A percentile compares a stretch with the other conserved stretches of the same genome.
phyloP scores from a whole-genome alignment of 2,888 invertebrate species.

The Acleris emargana region DNA sequence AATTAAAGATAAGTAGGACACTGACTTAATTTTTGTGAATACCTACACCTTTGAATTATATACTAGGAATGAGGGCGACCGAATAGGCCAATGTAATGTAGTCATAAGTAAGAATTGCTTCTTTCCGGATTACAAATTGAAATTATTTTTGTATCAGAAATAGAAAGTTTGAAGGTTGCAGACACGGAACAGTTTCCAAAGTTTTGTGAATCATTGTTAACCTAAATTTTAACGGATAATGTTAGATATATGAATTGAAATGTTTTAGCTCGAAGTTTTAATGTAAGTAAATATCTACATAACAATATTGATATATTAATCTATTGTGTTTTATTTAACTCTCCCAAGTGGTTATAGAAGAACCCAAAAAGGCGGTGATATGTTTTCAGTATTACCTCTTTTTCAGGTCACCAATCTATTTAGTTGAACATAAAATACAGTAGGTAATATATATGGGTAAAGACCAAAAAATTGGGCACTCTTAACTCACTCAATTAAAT shows the following conservation, averaged over 20 bases:
- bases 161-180: slow-evolving; percentile 49
- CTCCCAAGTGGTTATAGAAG: not conserved
- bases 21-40: slow-evolving; percentile 21
- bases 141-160: slow-evolving; percentile 77
- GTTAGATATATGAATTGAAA: slow-evolving; percentile 69
- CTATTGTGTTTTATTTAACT: slow-evolving; percentile 40
- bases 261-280: slow-evolving; percentile 79
- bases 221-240: slow-evolving; percentile 55
- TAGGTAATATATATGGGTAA: too few relatives aligned
- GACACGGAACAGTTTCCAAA: slow-evolving; percentile 47
- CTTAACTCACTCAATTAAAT: too few relatives aligned
- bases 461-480: too few relatives aligned
- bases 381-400: too few relatives aligned
- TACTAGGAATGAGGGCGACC: slow-evolving; percentile 36
- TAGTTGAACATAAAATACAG: too few relatives aligned
- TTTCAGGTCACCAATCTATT: too few relatives aligned
- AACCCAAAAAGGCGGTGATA: too few relatives aligned
- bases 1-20: slow-evolving; percentile 32
- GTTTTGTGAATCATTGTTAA: slow-evolving; percentile 60
- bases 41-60: slow-evolving; percentile 15
- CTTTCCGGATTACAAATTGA: slow-evolving; percentile 56
- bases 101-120: slow-evolving; percentile 47
- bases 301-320: slow-evolving; percentile 64
- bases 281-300: slow-evolving; percentile 70
- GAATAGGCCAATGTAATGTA: slow-evolving; percentile 48